These are phyloP conservation scores for Forbesichthys agassizii DNA, from an alignment of 2,113 vertebrate genomes.

Conservation along the genomic window DNA sequence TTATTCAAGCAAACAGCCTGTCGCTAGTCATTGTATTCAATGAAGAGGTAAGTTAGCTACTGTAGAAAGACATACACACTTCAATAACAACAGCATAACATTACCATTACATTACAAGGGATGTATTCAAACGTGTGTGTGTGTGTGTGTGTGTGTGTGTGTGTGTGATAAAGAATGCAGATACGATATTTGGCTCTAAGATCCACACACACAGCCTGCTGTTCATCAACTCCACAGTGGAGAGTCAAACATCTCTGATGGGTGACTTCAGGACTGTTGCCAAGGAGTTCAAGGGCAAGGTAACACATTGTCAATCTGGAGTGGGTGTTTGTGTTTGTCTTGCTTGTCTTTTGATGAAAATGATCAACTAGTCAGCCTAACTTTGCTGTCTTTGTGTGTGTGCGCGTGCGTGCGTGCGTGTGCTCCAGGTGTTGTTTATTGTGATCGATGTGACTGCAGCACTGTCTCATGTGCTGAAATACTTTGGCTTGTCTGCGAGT, in stretches of 20 bases:
- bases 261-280: constrained; percentile 65
- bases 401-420: constrained; percentile 3
- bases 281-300: constrained; percentile 80
- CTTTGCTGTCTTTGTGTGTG: constrained; percentile 1
- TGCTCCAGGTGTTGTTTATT: constrained; percentile 82
- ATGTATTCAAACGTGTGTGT: background rate
- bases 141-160: constrained; percentile 13
- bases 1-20: constrained; percentile 83
- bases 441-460: constrained; percentile 75
- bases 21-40: constrained; percentile 83
- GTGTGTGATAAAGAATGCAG: constrained; percentile 71
- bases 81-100: background rate
- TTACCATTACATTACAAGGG: background rate
- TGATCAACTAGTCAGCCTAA: background rate
- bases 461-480: constrained; percentile 74
- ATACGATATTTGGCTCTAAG: constrained; percentile 81
- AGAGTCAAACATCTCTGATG: constrained; percentile 67
- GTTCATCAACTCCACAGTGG: constrained; percentile 82
- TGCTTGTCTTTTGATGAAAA: background rate
- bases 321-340: background rate
- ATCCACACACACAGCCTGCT: constrained; percentile 85
- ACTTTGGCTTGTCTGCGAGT: constrained; percentile 75
- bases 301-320: constrained; percentile 34
- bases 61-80: constrained; percentile 11
- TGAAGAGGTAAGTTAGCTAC: constrained; percentile 68